Evolutionary conservation across 2,113 vertebrate species (phyloP), one percentile per base, ranked within the genome.

Genomic region (Hemibagrus wyckioides): DNA sequence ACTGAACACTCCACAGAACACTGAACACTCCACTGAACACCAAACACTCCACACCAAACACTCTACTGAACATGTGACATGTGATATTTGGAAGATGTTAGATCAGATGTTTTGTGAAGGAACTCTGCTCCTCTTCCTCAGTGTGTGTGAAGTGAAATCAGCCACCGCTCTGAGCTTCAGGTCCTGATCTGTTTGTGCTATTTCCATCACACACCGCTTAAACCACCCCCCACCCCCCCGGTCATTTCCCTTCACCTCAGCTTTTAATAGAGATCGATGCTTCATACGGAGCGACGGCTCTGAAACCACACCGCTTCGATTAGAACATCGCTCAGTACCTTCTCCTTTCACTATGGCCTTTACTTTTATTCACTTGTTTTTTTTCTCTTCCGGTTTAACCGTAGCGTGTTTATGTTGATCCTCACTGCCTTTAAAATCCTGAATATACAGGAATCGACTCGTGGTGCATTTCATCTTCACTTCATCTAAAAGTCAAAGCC

Each of bases 201-300:
- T 44, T 52, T 33, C 41, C 36, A 59, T 57, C 41, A 41, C 57
- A 28, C 25, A 2, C 21, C 39, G 61, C 61, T 36, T 19, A 50
- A 48, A n/a, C n/a, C n/a, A n/a, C n/a, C n/a, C n/a, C n/a, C n/a
- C n/a, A n/a, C n/a, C n/a, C 76, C 85, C 84, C 71, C 84, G 14
- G 75, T 67, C 75, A 52, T 80, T 80, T 54, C 44, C 44, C 75
- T 44, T 86, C 48, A 67, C 50, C 36, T 41, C 33, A 14, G 57
- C 85, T 86, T 80, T 80, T 67, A 54, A 67, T 36, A 36, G 59
- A 50, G 61, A 80, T 86, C 85, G 9, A 86, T 86, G 67, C 59
- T 67, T 69, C 76, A 86, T 80, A 39, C 14, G 21, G n/a, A 76
- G 65, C n/a, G 39, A 21, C 56, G 56, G 39, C 8, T 28, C 21